Evolutionary conservation across 2,888 invertebrate genomes (phyloP), one percentile per base, ranked within the genome.

Genomic region (Xanthostigma xanthostigma): DNA sequence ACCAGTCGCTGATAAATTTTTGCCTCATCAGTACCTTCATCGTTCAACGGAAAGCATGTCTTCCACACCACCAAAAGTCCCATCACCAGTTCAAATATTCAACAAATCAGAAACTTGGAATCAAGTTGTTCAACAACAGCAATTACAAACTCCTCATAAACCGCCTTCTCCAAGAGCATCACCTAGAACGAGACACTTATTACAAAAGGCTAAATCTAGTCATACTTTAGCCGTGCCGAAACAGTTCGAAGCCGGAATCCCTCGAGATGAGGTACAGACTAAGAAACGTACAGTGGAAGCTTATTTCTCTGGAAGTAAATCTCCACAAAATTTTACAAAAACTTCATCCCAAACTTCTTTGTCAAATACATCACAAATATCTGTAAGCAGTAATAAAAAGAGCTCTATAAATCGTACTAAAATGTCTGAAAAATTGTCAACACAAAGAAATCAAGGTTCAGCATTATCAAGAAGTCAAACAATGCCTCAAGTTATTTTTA

Each of bases 51-150:
- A 41, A 37, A 12, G 41, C n/a, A 39, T 40, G n/a, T 46, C 40
- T 11, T 37, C 33, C 9, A n/a, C 34, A 37, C 17, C 36, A 45
- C 33, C 10, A 33, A 43, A 37, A 40, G 12, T 35, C 9, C 60
- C 58, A 4, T 63, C 64, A 9, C 61, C 61, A 8, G 58, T 59
- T 55, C 57, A 59, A 50, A 64, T 64, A n/a, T 60, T 78, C 9
- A 78, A 75, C 57, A 83, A 85, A 62, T 84, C 85, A 9, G 86
- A 86, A 62, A 84, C 86, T 4, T 88, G 86, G 87, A 82, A 84
- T 61, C 84, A 84, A 59, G 71, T 86, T 51, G 74, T 74, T 51
- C 64, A 72, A 48, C 59, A 59, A 44, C 58, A 60, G 33, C 54
- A 63, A 60, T 53, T 53, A 50, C 38, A 46, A 55, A 8, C 53